Percentiles rank a stretch among this genome's conserved stretches.
Evolutionary conservation across 2,797 vertebrate genomes (phyloP).

Genomic region (Epinephelus coioides): DNA sequence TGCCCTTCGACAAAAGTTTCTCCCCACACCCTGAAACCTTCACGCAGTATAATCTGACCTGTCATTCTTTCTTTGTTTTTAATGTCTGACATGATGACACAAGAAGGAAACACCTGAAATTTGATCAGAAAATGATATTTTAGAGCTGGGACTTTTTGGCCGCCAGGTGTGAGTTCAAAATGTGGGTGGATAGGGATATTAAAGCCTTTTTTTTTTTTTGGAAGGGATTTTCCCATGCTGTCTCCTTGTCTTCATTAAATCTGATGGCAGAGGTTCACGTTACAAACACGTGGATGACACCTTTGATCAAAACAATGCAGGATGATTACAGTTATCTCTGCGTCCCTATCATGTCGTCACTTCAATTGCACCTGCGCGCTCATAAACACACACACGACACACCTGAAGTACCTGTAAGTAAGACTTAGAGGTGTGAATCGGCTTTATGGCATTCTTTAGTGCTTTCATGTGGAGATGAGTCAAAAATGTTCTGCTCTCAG

Average conservation of each 20-base stretch:
- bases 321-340: conserved; percentile 76
- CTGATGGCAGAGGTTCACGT: conserved; percentile 50
- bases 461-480: conserved; percentile 53
- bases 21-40: conserved; percentile 70
- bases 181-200: conserved; percentile 13
- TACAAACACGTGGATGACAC: conserved; percentile 59
- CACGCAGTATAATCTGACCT: conserved; percentile 37
- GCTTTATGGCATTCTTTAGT: conserved; percentile 49
- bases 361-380: conserved; percentile 9
- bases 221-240: conserved; percentile 66
- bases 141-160: conserved; percentile 20
- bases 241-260: conserved; percentile 44
- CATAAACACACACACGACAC: conserved; percentile 16
- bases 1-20: conserved; percentile 63
- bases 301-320: conserved; percentile 72
- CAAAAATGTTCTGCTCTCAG: conserved; percentile 11
- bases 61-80: conserved; percentile 48
- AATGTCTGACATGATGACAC: conserved; percentile 52
- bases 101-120: conserved; percentile 67
- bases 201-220: conserved; percentile 20
- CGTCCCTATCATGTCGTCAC: conserved; percentile 47
- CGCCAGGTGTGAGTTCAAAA: conserved; percentile 20
- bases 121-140: conserved; percentile 52
- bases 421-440: conserved; percentile 72
- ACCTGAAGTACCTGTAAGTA: conserved; percentile 48